A percentile compares a stretch with the other conserved stretches of the same genome.
phyloP scores from a whole-genome alignment of 2,113 vertebrate species.

The Eurystomus gularis region DNA sequence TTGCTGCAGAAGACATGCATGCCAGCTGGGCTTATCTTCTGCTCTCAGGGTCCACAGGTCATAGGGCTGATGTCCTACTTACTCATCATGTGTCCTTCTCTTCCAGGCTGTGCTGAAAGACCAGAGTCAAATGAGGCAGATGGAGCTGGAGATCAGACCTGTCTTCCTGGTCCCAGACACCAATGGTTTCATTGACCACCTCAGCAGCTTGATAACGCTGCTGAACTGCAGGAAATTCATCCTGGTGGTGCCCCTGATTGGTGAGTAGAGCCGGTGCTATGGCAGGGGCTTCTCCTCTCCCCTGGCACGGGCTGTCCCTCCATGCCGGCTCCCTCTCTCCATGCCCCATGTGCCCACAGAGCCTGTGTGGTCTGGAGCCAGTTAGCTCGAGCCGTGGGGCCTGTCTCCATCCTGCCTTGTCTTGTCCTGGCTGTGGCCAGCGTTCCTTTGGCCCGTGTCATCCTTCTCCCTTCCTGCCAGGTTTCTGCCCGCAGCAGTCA shows the following conservation, averaged over 20 bases:
- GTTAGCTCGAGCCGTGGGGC: background rate
- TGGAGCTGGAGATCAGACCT: constrained; percentile 94
- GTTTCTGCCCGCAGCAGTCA: background rate
- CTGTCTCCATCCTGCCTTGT: background rate
- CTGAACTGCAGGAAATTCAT: constrained; percentile 90
- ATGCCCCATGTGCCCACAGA: rapidly evolving
- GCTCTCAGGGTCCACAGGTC: background rate
- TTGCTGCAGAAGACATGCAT: rapidly evolving
- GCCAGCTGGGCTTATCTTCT: background rate
- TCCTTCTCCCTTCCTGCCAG: background rate
- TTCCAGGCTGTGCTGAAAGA: constrained; percentile 91
- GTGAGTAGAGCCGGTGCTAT: constrained; percentile 74
- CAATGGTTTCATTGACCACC: constrained; percentile 97
- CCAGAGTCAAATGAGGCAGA: constrained; percentile 82
- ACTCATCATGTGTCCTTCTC: constrained; percentile 28
- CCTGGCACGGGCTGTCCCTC: background rate
- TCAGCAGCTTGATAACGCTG: constrained; percentile 83
- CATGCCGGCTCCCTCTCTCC: background rate
- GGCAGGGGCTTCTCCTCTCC: background rate
- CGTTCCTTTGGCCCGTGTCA: background rate
- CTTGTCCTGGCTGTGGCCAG: background rate
- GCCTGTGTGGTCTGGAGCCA: constrained; percentile 3
- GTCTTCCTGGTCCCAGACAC: constrained; percentile 95
- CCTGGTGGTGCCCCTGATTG: constrained; percentile 95
- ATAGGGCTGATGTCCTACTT: background rate